Percentiles rank a stretch among this genome's conserved stretches.
Conservation (phyloP, 2,888 invertebrate genomes). For the Acrobasis consociella region DNA sequence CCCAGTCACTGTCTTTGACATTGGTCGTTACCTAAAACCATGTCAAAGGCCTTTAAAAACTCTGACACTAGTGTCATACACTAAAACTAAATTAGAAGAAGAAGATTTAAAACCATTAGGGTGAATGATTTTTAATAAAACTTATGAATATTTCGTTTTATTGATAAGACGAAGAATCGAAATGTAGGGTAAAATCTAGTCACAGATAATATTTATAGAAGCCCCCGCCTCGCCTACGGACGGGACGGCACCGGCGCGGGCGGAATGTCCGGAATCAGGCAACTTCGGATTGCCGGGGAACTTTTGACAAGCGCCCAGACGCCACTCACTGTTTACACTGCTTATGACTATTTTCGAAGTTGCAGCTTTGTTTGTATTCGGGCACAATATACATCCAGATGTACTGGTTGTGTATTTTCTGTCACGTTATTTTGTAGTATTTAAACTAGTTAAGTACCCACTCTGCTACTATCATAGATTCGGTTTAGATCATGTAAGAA, state of each 20-base stretch:
- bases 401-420: constrained; percentile 5
- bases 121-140: no score
- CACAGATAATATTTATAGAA: neutral
- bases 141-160: neutral
- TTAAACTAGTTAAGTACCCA: no score
- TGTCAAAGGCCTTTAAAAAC: no score
- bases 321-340: constrained; percentile 53
- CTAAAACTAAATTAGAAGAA: no score
- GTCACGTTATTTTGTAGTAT: no score
- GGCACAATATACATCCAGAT: no score
- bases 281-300: constrained; percentile 51
- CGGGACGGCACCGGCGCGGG: constrained; percentile 29
- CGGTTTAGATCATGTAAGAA: no score
- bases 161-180: neutral
- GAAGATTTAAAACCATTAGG: no score
- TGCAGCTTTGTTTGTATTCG: constrained; percentile 26
- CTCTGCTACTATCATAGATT: no score
- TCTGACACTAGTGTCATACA: no score
- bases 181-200: neutral
- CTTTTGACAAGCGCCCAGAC: constrained; percentile 61
- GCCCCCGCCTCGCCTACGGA: neutral
- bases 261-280: constrained; percentile 40
- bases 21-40: no score
- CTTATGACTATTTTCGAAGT: constrained; percentile 48
- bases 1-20: no score